Percentiles rank a stretch among this genome's conserved stretches.
These are phyloP conservation scores for Ptilonorhynchus violaceus DNA, from an alignment of 2,113 vertebrate genomes.

Conservation along the genomic window DNA sequence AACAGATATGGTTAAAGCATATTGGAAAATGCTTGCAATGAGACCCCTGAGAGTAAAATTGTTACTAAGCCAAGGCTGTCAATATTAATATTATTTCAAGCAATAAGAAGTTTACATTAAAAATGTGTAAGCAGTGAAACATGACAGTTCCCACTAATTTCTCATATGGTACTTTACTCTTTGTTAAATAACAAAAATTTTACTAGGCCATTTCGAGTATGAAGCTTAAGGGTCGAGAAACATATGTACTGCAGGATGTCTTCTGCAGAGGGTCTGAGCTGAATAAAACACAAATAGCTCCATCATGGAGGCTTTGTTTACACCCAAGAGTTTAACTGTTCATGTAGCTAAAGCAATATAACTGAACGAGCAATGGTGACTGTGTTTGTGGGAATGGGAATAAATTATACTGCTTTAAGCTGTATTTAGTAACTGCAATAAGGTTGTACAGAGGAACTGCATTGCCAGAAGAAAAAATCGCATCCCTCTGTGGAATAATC, in stretches of 20 bases:
- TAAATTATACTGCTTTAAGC: background rate
- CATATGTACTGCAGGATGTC: background rate
- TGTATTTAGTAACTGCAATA: background rate
- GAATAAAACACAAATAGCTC: background rate
- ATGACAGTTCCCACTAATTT: background rate
- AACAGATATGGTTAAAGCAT: background rate
- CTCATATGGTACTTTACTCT: background rate
- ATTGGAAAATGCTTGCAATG: background rate
- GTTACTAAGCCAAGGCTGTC: background rate
- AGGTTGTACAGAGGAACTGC: background rate
- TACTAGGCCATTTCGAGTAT: background rate
- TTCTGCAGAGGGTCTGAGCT: background rate
- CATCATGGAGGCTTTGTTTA: background rate
- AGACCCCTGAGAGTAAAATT: background rate
- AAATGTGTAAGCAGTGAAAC: background rate
- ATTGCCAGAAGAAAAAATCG: background rate
- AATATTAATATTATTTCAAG: background rate
- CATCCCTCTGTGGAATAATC: conserved; percentile 7
- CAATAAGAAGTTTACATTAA: background rate
- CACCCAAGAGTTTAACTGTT: background rate
- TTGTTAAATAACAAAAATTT: background rate
- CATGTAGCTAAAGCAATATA: background rate
- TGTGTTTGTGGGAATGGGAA: conserved; percentile 6
- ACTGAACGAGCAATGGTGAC: background rate
- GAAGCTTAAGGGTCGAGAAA: background rate